Evolutionary conservation across 2,888 invertebrate genomes (phyloP), one percentile per base, ranked within the genome.

Genomic region (Imbricaverruca yamaguchii): DNA sequence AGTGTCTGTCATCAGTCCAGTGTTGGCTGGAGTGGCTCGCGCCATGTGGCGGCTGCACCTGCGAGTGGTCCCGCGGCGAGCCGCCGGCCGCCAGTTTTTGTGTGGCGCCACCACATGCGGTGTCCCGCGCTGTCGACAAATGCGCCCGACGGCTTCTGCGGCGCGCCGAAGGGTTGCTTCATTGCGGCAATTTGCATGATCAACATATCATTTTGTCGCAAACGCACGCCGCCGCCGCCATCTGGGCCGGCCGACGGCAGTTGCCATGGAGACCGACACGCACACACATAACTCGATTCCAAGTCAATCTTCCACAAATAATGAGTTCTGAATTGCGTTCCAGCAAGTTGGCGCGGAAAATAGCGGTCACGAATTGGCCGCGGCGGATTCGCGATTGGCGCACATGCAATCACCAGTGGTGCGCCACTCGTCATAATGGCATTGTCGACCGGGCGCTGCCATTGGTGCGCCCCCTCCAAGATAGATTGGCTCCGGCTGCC

Each of bases 281-380:
- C 39, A 74, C 74, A 74, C 74, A 53, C 74, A 74, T 74, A 74
- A 74, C 74, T 74, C 74, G 74, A 74, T 74, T 74, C 53, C 74
- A 74, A 74, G 74, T 74, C 74, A 74, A 74, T 74, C 74, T 74
- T 74, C 74, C 74, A 55, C 74, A 74, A 74, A 74, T 74, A 74
- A 74, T 74, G 74, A 74, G 74, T 74, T 74, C 55, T 12, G 74
- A 74, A 74, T 74, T 74, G 74, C 74, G 74, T 74, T 74, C 53
- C 74, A 55, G 74, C 53, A n/a, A 21, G 18, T 74, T 55, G 53
- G 18, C 74, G 15, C 53, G 74, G 74, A 53, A 74, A 74, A 74
- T 74, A 39, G 53, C 74, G 74, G 8, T 10, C 23, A 55, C 53
- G 23, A 74, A 74, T 74, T 74, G 74, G 53, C 12, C 10, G 15